A percentile compares a stretch with the other conserved stretches of the same genome.
These are phyloP conservation scores for Thunnus maccoyii DNA, from an alignment of 2,113 vertebrate genomes.

Conservation along the genomic window DNA sequence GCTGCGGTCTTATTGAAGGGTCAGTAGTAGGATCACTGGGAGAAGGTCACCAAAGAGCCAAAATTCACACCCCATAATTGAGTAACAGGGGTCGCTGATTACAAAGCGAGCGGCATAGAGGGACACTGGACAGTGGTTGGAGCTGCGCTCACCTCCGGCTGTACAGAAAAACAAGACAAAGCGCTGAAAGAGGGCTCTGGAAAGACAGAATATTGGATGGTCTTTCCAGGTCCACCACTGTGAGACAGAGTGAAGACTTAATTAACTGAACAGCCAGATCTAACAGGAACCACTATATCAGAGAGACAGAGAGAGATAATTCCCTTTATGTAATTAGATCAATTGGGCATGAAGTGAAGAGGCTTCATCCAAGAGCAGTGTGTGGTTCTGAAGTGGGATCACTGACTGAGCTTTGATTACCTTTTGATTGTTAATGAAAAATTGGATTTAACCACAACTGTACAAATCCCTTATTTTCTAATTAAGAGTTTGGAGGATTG, in stretches of 20 bases:
- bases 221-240: conserved; percentile 76
- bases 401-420: conserved; percentile 83
- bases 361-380: conserved; percentile 76
- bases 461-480: conserved; percentile 80
- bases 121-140: conserved; percentile 55
- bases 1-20: conserved; percentile 82
- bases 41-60: conserved; percentile 86
- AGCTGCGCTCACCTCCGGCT: conserved; percentile 29
- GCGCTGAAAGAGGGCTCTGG: conserved; percentile 43
- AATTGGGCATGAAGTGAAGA: conserved; percentile 87
- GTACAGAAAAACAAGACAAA: conserved; percentile 66
- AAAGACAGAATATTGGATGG: conserved; percentile 72
- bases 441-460: conserved; percentile 58
- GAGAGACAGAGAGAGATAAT: conserved; percentile 70
- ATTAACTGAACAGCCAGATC: conserved; percentile 82
- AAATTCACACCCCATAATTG: conserved; percentile 86
- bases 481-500: conserved; percentile 76
- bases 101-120: conserved; percentile 63
- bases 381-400: conserved; percentile 79
- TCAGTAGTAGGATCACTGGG: conserved; percentile 82
- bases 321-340: conserved; percentile 86
- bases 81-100: conserved; percentile 83
- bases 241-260: conserved; percentile 84
- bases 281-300: conserved; percentile 77
- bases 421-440: conserved; percentile 80